Conservation (phyloP, 2,888 invertebrate species). For the Dryobota labecula region DNA sequence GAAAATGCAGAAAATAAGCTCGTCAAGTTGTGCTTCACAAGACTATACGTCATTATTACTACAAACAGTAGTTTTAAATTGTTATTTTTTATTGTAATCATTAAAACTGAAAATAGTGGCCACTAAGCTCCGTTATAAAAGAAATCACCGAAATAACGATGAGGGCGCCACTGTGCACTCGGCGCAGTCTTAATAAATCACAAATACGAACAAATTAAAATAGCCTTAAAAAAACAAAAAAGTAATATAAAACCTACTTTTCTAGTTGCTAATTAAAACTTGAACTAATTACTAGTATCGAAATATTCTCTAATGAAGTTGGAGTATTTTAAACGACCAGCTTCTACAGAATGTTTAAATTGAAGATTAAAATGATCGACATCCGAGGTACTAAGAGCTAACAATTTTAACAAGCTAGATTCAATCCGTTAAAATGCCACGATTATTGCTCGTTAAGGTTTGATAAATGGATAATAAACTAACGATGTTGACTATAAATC, state of each 20-base stretch:
- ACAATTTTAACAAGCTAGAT: slow-evolving; percentile 80
- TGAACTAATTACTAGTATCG: slow-evolving; percentile 51
- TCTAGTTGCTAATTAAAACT: slow-evolving; percentile 51
- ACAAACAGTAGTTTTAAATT: no score
- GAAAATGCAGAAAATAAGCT: no score
- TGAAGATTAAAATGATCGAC: slow-evolving; percentile 71
- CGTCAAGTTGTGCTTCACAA: no score
- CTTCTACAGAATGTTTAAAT: slow-evolving; percentile 63
- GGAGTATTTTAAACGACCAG: slow-evolving; percentile 55
- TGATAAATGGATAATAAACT: slow-evolving; percentile 86
- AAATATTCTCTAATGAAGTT: slow-evolving; percentile 62
- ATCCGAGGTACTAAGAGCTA: slow-evolving; percentile 71
- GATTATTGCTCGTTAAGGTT: slow-evolving; percentile 84
- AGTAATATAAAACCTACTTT: slow-evolving; percentile 39
- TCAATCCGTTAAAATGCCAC: slow-evolving; percentile 77
- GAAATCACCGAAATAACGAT: no score
- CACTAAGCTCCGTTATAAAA: no score
- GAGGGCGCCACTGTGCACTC: no score
- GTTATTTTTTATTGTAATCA: no score
- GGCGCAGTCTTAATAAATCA: slow-evolving; percentile 12
- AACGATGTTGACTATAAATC: slow-evolving; percentile 79
- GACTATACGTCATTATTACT: no score
- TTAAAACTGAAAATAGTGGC: no score
- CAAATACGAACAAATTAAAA: slow-evolving; percentile 30
- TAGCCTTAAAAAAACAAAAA: slow-evolving; percentile 35